Evolutionary conservation across 2,797 vertebrate species (phyloP).

Genomic region (Siniperca scherzeri): DNA sequence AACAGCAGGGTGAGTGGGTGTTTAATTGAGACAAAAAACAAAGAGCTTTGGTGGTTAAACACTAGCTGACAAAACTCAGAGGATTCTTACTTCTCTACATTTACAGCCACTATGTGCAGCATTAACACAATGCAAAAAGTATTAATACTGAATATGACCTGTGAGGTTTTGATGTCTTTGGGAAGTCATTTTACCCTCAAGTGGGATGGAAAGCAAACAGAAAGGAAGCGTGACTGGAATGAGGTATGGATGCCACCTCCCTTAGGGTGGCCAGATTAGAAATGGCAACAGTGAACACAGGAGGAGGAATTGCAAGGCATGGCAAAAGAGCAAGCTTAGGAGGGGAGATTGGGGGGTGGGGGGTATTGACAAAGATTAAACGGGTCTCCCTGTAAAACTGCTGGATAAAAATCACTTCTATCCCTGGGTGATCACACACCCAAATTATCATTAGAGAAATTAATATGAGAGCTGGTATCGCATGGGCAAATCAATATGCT

Average conservation of each 20-base stretch:
- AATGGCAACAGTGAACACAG: conserved; percentile 62
- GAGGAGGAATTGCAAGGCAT: conserved; percentile 52
- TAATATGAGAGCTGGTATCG: conserved; percentile 57
- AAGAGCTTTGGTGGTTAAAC: conserved; percentile 27
- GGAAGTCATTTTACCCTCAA: conserved; percentile 65
- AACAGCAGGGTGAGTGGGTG: conserved; percentile 33
- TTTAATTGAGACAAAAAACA: conserved; percentile 58
- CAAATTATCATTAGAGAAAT: conserved; percentile 75
- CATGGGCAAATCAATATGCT: conserved; percentile 66
- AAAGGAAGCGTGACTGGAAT: conserved; percentile 72
- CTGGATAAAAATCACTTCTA: conserved; percentile 68
- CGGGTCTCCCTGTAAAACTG: conserved; percentile 73
- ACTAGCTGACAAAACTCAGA: conserved; percentile 16
- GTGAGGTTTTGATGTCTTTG: conserved; percentile 68
- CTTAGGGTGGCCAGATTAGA: conserved; percentile 69
- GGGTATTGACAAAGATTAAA: conserved; percentile 81
- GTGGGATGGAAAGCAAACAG: conserved; percentile 64
- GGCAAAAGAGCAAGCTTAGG: conserved; percentile 54
- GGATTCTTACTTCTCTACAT: conserved; percentile 31
- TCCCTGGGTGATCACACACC: conserved; percentile 66
- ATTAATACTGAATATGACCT: conserved; percentile 47
- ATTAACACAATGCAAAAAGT: conserved; percentile 31
- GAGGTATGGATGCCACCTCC: conserved; percentile 55
- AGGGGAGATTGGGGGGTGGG: neutral
- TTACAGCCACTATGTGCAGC: conserved; percentile 10